Evolutionary conservation across 2,113 vertebrate species (phyloP).

Genomic region (Passer montanus): DNA sequence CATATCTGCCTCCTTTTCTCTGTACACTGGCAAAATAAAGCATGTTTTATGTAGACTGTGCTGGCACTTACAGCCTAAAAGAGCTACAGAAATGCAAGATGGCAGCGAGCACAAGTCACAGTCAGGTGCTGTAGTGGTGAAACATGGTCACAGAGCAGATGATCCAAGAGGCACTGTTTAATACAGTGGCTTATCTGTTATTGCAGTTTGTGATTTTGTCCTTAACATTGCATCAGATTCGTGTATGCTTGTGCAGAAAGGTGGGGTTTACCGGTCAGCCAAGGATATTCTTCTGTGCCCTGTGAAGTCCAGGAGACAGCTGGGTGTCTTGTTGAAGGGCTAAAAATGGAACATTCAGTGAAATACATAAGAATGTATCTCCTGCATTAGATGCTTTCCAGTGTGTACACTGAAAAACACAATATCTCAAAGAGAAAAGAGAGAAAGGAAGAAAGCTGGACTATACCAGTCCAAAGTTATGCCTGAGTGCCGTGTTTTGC

Average conservation of each 20-base stretch:
- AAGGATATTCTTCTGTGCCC: not conserved
- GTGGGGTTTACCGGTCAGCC: not conserved
- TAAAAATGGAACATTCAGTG: not conserved
- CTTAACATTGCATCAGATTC: fast-evolving
- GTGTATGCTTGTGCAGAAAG: not conserved
- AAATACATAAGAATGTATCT: not conserved
- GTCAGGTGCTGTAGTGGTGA: not conserved
- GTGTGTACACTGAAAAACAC: not conserved
- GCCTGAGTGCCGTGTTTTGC: not conserved
- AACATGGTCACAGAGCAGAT: not conserved
- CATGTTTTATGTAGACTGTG: fast-evolving
- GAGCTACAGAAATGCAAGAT: not conserved
- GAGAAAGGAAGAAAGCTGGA: not conserved
- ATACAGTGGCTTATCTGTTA: not conserved
- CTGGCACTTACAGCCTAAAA: not conserved
- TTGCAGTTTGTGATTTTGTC: not conserved
- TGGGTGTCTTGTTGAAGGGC: not conserved
- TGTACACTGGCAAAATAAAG: not conserved
- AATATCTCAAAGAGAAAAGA: not conserved
- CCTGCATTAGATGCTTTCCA: not conserved
- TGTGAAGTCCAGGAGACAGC: not conserved
- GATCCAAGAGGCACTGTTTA: not conserved
- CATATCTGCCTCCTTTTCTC: not conserved
- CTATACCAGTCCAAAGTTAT: not conserved
- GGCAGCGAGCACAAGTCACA: not conserved